phyloP scores from a whole-genome alignment of 2,888 invertebrate genomes.

The Zeuzera pyrina region DNA sequence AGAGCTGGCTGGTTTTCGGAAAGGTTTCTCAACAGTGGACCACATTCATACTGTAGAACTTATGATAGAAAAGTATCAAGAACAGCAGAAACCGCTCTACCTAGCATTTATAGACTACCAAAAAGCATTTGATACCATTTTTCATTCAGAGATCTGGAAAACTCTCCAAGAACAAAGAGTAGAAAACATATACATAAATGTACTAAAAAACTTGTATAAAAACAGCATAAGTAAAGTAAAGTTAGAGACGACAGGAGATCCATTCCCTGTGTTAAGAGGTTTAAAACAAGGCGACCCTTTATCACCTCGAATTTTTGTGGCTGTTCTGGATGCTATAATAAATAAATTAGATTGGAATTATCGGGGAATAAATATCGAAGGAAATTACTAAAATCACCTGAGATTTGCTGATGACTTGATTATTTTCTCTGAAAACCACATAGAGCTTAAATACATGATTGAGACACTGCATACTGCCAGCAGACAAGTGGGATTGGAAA shows the following conservation, averaged over 20 bases:
- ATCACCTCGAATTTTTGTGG: not conserved
- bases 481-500: conserved; percentile 3
- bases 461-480: conserved; percentile 3
- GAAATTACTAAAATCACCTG: conserved; percentile 5
- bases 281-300: not conserved
- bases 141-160: too few relatives aligned
- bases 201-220: not conserved
- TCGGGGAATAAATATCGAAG: too few relatives aligned
- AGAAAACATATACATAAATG: too few relatives aligned
- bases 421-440: conserved; percentile 3
- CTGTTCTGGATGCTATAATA: not conserved
- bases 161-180: too few relatives aligned
- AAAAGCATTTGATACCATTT: too few relatives aligned
- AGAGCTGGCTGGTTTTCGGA: conserved; percentile 3
- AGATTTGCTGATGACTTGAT: conserved; percentile 6
- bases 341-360: not conserved
- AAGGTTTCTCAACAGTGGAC: not conserved
- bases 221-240: conserved; percentile 2
- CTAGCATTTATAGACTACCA: too few relatives aligned
- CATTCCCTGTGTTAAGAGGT: not conserved
- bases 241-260: not conserved
- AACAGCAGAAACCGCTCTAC: too few relatives aligned
- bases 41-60: conserved; percentile 3
- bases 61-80: conserved; percentile 6
- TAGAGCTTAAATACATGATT: conserved; percentile 4